These are phyloP conservation scores for Ischnura elegans DNA, from an alignment of 2,888 invertebrate genomes.

Conservation along the genomic window DNA sequence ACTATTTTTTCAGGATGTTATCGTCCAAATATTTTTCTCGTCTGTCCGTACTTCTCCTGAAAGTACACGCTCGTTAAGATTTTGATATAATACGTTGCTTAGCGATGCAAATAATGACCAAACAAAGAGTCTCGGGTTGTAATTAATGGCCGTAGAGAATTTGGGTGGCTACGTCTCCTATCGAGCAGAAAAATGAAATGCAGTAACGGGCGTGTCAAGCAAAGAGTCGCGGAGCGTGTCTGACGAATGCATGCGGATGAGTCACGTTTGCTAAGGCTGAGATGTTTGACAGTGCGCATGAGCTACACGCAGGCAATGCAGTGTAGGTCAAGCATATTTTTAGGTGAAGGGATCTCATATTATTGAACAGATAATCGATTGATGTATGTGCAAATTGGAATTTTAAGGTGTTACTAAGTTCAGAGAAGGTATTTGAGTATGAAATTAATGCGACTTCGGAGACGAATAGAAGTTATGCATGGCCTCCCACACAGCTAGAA, in stretches of 20 bases:
- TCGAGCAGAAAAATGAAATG: not conserved
- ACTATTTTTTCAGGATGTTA: no score
- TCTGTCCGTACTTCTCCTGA: no score
- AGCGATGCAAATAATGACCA: not conserved
- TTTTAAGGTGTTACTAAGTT: no score
- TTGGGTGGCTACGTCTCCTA: not conserved
- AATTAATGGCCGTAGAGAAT: not conserved
- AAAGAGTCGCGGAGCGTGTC: not conserved
- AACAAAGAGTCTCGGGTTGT: not conserved
- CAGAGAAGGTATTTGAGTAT: no score
- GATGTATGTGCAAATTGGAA: no score
- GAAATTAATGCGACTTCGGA: no score
- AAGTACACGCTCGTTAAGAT: not conserved
- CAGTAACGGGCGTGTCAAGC: not conserved
- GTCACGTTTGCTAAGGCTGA: not conserved
- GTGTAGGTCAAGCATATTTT: not conserved
- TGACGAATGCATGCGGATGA: not conserved
- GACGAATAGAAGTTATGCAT: no score
- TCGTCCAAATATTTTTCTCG: no score
- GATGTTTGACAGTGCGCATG: not conserved
- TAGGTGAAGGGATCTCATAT: no score
- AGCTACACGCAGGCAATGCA: not conserved
- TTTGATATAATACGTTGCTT: not conserved
- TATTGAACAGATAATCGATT: no score
- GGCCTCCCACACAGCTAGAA: no score